A percentile compares a stretch with the other conserved stretches of the same genome.
These are phyloP conservation scores for Cyprinella venusta DNA, from an alignment of 2,797 vertebrate species.

Conservation along the genomic window DNA sequence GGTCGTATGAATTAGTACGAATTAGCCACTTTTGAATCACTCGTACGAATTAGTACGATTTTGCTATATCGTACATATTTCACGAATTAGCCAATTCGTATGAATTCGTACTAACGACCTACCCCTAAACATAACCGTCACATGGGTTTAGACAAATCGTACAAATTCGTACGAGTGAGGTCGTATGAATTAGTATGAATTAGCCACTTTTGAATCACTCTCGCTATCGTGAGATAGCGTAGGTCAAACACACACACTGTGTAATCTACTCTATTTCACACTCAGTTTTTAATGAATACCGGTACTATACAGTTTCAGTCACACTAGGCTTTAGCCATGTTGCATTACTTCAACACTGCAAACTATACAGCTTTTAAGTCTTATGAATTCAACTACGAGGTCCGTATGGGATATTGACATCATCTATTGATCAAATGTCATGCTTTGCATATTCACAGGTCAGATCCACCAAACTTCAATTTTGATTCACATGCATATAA, in stretches of 20 bases:
- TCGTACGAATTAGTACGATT: too few species aligned
- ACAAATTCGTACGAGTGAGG: too few species aligned
- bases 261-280: background rate
- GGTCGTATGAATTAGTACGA: too few species aligned
- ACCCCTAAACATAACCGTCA: too few species aligned
- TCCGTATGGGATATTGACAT: background rate
- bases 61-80: too few species aligned
- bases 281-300: constrained; percentile 6
- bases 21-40: too few species aligned
- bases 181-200: too few species aligned
- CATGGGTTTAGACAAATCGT: too few species aligned
- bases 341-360: background rate
- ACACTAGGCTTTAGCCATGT: constrained; percentile 4
- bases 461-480: background rate
- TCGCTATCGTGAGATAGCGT: too few species aligned
- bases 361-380: background rate
- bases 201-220: too few species aligned
- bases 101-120: too few species aligned
- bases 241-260: background rate
- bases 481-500: background rate
- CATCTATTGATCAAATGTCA: background rate
- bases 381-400: background rate
- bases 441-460: constrained; percentile 2
- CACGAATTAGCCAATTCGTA: too few species aligned
- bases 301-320: background rate